Base-by-base conservation (phyloP, 2,888 invertebrate genomes). In the Gymnoscelis rufifasciata region DNA sequence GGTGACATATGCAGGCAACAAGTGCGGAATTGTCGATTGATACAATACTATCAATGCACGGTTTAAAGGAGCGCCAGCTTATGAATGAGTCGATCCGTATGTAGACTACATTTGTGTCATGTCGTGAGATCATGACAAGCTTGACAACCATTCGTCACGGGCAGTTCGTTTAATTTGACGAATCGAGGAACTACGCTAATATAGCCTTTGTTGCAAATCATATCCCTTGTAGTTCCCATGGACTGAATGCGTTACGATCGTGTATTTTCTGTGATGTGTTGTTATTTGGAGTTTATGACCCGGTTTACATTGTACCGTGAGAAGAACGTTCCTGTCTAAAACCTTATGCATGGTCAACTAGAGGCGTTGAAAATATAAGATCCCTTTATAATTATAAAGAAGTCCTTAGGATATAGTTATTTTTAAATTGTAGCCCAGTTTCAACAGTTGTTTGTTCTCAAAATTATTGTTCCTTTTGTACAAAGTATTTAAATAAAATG, bases 181-280 rank as follows among this genome's bases (percentile, higher is more conserved):
- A 72, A 80, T 70, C 60, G 74, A 74, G 83, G 82, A 83, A 77
- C 69, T 74, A 79, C 73, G 78, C 71, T 66, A 62, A 71, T 13
- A 72, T 71, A 52, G 47, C 53, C 52, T 76, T 81, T 79, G 80
- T 80, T 68, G 56, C 36, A 59, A 57, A 60, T 56, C 47, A 56
- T 55, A 19, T n/a, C n/a, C 65, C 62, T 57, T 59, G 53, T 49
- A 59, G 65, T 74, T 77, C 73, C 71, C 78, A 77, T 71, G 71
- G 65, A 57, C 44, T 53, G 51, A 53, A 43, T 56, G 43, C 31
- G 40, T 43, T 47, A 43, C 44, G 52, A 54, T 56, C 39, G 49
- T 47, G 50, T 50, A 43, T 38, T 47, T 47, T 39, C 37, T 31
- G 28, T 23, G 29, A 36, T 38, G 38, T 37, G 44, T 42, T 2